Evolutionary conservation across 2,797 vertebrate species (phyloP).

Genomic region (Miichthys miiuy): DNA sequence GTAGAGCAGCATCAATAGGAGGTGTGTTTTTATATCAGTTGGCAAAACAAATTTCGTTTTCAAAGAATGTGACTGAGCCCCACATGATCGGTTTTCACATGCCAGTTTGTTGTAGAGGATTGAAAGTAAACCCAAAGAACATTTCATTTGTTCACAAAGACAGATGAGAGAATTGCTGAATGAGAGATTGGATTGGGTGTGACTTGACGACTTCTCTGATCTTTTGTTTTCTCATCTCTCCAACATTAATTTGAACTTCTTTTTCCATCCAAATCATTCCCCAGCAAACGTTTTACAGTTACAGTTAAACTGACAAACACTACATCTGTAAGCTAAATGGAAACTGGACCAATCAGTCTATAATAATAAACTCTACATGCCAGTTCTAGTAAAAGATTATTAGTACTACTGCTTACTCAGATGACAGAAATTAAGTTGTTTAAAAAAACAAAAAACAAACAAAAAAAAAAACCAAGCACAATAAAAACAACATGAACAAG

Average conservation of each 20-base stretch:
- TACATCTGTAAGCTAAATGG: constrained; percentile 54
- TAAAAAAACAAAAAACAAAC: constrained; percentile 13
- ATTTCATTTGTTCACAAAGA: not conserved
- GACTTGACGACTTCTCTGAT: not conserved
- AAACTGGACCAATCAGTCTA: constrained; percentile 56
- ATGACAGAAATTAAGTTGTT: constrained; percentile 36
- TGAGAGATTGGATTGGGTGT: not conserved
- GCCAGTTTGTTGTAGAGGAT: not conserved
- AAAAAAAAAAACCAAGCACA: constrained; percentile 35
- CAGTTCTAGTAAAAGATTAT: constrained; percentile 58
- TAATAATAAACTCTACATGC: constrained; percentile 57
- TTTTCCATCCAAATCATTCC: constrained; percentile 6
- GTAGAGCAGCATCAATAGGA: not conserved
- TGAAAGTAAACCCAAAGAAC: not conserved
- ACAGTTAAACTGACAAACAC: constrained; percentile 53
- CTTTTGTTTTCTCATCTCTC: not conserved
- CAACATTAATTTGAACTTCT: constrained; percentile 2
- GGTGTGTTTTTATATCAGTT: not conserved
- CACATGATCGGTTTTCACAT: not conserved
- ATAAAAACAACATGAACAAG: constrained; percentile 53
- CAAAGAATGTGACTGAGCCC: not conserved
- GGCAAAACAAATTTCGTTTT: not conserved
- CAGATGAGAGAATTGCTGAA: constrained; percentile 2
- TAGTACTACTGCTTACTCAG: constrained; percentile 46
- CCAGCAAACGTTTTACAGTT: constrained; percentile 24